phyloP scores from a whole-genome alignment of 1,140 invertebrate species.

The Palaemon carinicauda region DNA sequence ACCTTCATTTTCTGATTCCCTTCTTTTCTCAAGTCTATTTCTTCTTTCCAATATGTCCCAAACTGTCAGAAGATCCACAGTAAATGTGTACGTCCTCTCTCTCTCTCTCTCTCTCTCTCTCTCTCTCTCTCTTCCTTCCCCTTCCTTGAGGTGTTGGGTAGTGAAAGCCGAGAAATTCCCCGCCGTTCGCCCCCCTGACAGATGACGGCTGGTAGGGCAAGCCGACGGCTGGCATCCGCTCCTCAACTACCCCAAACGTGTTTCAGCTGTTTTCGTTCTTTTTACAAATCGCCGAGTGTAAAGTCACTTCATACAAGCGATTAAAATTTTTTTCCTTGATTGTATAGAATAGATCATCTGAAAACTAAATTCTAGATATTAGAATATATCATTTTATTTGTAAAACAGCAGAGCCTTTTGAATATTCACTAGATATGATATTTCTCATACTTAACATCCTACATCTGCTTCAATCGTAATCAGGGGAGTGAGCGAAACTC shows the following conservation, averaged over 20 bases:
- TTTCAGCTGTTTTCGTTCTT: not conserved
- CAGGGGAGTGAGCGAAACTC: not conserved
- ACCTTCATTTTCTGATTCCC: not conserved
- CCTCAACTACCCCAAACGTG: not conserved
- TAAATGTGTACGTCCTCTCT: not conserved
- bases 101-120: not conserved
- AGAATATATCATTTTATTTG: too few relatives aligned
- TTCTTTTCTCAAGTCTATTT: not conserved
- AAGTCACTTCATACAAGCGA: too few relatives aligned
- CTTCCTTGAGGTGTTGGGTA: not conserved
- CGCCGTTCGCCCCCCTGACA: slow-evolving; percentile 17
- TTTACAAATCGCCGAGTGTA: too few relatives aligned
- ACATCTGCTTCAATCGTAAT: not conserved
- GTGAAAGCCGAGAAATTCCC: slow-evolving; percentile 42
- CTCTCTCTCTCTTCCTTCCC: not conserved
- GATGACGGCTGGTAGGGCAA: slow-evolving; percentile 8
- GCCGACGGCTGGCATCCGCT: slow-evolving; percentile 18
- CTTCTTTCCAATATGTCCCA: not conserved
- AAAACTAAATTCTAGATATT: too few relatives aligned
- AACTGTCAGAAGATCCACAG: not conserved
- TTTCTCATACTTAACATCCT: not conserved
- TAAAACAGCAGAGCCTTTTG: too few relatives aligned
- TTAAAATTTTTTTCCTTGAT: too few relatives aligned
- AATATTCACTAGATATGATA: not conserved
- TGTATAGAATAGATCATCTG: too few relatives aligned